Conservation (phyloP, 2,113 vertebrate genomes). For the Catharus fuscescens region DNA sequence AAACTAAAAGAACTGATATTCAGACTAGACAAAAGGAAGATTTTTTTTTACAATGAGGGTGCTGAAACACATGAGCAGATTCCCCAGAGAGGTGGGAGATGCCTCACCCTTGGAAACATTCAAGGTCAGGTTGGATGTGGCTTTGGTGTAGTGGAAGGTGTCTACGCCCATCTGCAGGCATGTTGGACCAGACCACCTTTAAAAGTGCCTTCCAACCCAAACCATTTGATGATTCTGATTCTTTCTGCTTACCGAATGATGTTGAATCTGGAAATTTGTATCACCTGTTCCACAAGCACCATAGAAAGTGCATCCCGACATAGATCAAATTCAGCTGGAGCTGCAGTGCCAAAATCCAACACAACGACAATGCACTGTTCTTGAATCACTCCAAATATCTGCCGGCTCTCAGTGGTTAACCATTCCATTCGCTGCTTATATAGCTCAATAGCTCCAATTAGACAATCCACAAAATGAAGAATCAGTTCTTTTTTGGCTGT, state of each 20-base stretch:
- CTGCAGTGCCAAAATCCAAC: conserved; percentile 67
- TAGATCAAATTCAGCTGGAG: conserved; percentile 55
- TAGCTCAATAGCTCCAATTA: conserved; percentile 66
- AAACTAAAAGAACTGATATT: neutral
- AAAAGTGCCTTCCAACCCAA: neutral
- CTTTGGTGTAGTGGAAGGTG: neutral
- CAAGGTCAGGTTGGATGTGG: neutral
- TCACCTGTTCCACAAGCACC: conserved; percentile 80
- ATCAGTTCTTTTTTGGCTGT: conserved; percentile 78
- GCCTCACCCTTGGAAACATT: neutral
- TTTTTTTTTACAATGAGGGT: neutral
- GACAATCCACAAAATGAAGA: conserved; percentile 61
- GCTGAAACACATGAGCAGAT: neutral
- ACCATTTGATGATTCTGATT: neutral
- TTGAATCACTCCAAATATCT: conserved; percentile 83
- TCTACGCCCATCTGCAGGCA: neutral
- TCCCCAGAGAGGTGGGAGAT: neutral
- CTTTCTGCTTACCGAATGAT: conserved; percentile 76
- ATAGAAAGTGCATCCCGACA: conserved; percentile 71
- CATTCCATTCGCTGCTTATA: conserved; percentile 78
- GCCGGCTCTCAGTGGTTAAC: conserved; percentile 79
- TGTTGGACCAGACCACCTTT: neutral
- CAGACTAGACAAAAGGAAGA: neutral
- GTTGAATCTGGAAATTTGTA: conserved; percentile 77
- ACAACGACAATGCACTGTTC: conserved; percentile 74